Conservation (phyloP, 2,797 vertebrate genomes). For the Danio albolineatus region DNA sequence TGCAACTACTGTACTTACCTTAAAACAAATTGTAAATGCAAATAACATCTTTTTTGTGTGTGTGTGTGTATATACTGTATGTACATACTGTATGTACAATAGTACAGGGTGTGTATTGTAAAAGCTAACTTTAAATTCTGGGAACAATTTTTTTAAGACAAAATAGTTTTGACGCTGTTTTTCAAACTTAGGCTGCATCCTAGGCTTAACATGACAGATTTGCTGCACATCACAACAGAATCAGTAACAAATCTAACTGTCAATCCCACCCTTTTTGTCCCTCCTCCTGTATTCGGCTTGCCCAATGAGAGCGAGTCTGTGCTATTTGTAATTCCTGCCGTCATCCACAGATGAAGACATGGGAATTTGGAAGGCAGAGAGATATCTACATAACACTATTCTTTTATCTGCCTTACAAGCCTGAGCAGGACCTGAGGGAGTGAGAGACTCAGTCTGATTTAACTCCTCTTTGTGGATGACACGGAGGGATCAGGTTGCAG, state of each 20-base stretch:
- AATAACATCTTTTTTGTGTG: no score
- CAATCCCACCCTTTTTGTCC: constrained; percentile 10
- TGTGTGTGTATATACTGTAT: no score
- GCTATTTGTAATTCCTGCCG: constrained; percentile 66
- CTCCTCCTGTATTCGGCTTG: constrained; percentile 65
- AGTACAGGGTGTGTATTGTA: no score
- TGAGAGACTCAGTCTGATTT: constrained; percentile 75
- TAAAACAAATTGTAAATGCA: no score
- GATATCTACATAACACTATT: constrained; percentile 65
- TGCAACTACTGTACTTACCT: no score
- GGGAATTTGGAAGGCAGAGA: constrained; percentile 63
- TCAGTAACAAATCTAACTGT: background rate
- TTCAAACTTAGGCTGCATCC: no score
- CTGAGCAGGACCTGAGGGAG: constrained; percentile 73
- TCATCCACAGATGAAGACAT: constrained; percentile 68
- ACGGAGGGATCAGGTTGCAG: constrained; percentile 67
- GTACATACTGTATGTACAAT: no score
- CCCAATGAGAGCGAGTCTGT: constrained; percentile 61
- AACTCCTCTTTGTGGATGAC: constrained; percentile 73
- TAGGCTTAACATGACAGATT: no score
- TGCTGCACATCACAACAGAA: background rate
- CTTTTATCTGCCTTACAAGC: constrained; percentile 75
- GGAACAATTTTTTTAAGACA: no score
- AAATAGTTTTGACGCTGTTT: no score
- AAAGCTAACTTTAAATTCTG: no score